phyloP scores from a whole-genome alignment of 1,140 invertebrate species.

The Neodiprion lecontei region DNA sequence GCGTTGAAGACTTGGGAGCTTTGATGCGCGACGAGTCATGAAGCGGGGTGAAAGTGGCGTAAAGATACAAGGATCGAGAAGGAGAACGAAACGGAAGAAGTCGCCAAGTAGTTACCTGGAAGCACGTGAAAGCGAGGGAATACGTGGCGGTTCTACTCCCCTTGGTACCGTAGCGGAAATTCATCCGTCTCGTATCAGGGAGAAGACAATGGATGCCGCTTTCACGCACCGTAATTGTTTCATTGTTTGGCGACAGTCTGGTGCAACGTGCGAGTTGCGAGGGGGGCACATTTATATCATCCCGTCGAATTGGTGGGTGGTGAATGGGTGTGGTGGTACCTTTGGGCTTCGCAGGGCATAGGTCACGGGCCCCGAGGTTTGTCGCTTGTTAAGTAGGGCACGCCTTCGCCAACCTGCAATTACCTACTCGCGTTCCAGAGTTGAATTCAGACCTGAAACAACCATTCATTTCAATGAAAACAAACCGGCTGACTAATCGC shows the following conservation, averaged over 20 bases:
- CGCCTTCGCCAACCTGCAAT: conserved; percentile 3
- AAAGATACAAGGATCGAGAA: too few relatives aligned
- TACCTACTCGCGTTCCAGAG: background rate
- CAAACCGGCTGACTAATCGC: conserved; percentile 6
- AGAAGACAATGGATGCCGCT: conserved; percentile 1
- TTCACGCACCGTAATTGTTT: conserved; percentile 7
- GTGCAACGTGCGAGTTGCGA: background rate
- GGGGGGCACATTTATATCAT: background rate
- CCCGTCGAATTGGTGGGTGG: background rate
- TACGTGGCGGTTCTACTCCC: background rate
- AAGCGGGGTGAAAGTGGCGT: too few relatives aligned
- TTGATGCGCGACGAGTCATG: too few relatives aligned
- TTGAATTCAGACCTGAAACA: conserved; percentile 4
- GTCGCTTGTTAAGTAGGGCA: background rate
- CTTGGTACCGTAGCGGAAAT: background rate
- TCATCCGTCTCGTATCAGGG: background rate
- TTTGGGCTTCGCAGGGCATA: background rate
- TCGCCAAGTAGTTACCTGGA: too few relatives aligned
- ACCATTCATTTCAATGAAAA: conserved; percentile 5
- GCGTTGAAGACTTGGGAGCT: too few relatives aligned
- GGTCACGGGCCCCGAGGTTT: background rate
- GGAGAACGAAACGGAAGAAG: too few relatives aligned
- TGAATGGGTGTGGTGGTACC: background rate
- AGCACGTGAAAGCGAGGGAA: too few relatives aligned
- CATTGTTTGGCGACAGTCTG: background rate